Conservation (phyloP, 1,140 invertebrate species). For the Pentalonia nigronervosa region DNA sequence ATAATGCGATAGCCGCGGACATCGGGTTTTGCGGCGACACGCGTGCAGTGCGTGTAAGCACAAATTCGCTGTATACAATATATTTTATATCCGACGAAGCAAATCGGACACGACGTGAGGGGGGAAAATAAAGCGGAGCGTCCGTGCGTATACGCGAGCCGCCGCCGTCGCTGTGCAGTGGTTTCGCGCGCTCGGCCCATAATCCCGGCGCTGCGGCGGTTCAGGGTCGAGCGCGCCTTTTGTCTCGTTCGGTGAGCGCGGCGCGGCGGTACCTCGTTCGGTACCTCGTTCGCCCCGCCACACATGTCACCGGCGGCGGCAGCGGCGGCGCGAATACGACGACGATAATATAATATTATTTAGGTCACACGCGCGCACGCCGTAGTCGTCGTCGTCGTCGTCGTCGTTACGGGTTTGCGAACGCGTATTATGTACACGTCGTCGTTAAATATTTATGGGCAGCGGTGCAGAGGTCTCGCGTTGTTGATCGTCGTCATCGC, state of each 20-base stretch:
- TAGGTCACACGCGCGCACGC: slow-evolving; percentile 30
- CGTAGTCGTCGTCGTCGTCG: neutral
- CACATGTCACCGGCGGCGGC: neutral
- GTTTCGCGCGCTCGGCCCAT: neutral
- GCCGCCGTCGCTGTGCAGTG: neutral
- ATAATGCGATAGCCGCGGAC: neutral
- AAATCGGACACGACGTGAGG: no score
- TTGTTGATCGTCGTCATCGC: neutral
- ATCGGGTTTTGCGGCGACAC: neutral
- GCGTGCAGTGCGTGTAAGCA: no score
- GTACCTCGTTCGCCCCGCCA: neutral
- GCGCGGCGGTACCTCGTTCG: neutral
- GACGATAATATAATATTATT: slow-evolving; percentile 10
- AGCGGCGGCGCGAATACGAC: neutral
- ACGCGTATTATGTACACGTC: neutral
- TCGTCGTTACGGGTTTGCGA: neutral
- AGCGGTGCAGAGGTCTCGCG: neutral
- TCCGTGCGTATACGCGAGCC: neutral
- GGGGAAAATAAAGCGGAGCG: neutral
- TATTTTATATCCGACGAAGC: no score
- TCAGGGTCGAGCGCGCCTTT: slow-evolving; percentile 2
- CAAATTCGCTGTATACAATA: no score
- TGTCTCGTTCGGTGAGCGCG: neutral
- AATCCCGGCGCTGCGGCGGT: neutral
- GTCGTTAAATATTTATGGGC: slow-evolving; percentile 33